A percentile compares a stretch with the other conserved stretches of the same genome.
These are phyloP conservation scores for Trichogramma evanescens DNA, from an alignment of 2,888 invertebrate species.

Conservation along the genomic window DNA sequence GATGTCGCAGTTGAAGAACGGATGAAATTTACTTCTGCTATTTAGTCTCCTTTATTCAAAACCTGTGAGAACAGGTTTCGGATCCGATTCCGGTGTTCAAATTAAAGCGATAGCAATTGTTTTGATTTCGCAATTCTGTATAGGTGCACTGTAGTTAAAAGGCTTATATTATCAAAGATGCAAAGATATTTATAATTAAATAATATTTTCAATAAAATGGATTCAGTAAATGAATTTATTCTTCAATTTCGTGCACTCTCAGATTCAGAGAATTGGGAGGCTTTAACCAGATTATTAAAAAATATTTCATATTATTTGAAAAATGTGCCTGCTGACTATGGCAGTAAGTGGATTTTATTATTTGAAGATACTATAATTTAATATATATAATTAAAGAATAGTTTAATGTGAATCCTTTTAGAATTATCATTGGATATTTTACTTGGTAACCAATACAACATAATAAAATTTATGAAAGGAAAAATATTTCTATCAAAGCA, in stretches of 20 bases:
- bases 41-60: background rate
- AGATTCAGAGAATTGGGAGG: background rate
- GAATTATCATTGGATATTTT: conserved; percentile 19
- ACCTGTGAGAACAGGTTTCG: background rate
- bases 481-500: background rate
- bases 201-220: too few species aligned
- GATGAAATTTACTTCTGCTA: too few species aligned
- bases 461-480: conserved; percentile 12
- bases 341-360: conserved; percentile 4
- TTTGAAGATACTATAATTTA: background rate
- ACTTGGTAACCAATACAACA: conserved; percentile 10
- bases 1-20: too few species aligned
- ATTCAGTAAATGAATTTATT: too few species aligned
- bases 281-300: conserved; percentile 7
- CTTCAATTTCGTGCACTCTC: too few species aligned
- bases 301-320: conserved; percentile 1
- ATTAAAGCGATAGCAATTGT: too few species aligned
- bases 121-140: too few species aligned
- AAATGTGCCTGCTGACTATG: conserved; percentile 3
- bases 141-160: too few species aligned
- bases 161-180: too few species aligned
- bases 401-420: conserved; percentile 8
- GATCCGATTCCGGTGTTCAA: too few species aligned
- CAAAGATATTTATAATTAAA: too few species aligned
- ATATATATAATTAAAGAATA: background rate